Conservation (phyloP, 2,888 invertebrate species). For the Xestia ashworthii region DNA sequence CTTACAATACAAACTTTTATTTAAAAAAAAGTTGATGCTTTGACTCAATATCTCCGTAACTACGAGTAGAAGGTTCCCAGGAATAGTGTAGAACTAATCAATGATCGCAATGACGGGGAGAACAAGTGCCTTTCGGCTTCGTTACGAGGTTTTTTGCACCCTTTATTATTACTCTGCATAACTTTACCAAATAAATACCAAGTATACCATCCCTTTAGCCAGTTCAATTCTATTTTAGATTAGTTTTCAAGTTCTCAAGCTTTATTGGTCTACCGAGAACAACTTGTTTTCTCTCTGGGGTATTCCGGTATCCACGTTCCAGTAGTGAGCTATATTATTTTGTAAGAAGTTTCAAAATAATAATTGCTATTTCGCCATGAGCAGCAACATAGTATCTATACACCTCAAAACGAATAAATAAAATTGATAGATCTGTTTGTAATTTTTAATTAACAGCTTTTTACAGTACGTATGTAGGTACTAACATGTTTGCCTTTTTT, state of each 20-base stretch:
- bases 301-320: neutral
- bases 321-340: neutral
- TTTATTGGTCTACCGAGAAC: neutral
- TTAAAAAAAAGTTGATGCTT: too few species aligned
- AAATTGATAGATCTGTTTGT: neutral
- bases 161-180: neutral
- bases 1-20: too few species aligned
- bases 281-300: neutral
- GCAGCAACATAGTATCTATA: neutral
- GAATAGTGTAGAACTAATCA: too few species aligned
- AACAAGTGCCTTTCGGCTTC: too few species aligned
- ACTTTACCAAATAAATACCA: conserved; percentile 4
- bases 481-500: neutral
- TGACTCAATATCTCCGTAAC: too few species aligned
- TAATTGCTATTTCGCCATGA: neutral
- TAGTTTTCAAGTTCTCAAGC: conserved; percentile 3
- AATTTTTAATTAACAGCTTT: neutral
- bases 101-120: too few species aligned
- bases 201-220: neutral
- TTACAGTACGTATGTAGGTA: neutral
- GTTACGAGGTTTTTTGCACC: too few species aligned
- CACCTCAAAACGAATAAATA: neutral
- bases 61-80: too few species aligned
- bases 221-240: conserved; percentile 4
- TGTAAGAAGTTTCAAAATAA: neutral